These are phyloP conservation scores for Tupaia chinensis DNA, from an alignment of 2,113 vertebrate genomes.

Conservation along the genomic window DNA sequence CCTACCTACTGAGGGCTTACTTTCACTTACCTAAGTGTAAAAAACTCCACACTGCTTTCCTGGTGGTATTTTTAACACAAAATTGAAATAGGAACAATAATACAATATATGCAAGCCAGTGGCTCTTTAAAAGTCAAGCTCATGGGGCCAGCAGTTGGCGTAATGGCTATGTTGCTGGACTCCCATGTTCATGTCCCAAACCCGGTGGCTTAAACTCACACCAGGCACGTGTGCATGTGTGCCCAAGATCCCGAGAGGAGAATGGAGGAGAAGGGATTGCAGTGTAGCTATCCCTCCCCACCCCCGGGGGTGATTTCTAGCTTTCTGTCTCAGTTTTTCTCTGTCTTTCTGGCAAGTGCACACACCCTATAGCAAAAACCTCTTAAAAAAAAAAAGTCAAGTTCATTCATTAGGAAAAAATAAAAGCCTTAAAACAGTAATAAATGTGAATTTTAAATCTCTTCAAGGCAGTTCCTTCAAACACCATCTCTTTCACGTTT, in stretches of 20 bases:
- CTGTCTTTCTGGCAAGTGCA: too few relatives aligned
- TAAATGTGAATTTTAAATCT: not conserved
- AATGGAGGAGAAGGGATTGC: too few relatives aligned
- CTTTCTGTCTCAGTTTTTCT: too few relatives aligned
- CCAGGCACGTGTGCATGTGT: too few relatives aligned
- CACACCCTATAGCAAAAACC: too few relatives aligned
- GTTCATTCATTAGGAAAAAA: not conserved
- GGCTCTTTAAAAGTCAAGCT: not conserved
- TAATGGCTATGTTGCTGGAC: too few relatives aligned
- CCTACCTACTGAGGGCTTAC: not conserved
- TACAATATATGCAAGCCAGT: not conserved
- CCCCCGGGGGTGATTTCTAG: too few relatives aligned
- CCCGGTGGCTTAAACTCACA: too few relatives aligned
- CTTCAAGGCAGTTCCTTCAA: not conserved
- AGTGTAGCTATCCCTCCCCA: too few relatives aligned
- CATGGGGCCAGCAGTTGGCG: not conserved
- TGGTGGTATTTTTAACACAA: not conserved
- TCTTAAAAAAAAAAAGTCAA: not conserved
- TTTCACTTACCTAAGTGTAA: not conserved
- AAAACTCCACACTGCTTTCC: not conserved
- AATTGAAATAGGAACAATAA: conserved; percentile 32
- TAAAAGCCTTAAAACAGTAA: not conserved
- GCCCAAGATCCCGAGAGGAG: too few relatives aligned
- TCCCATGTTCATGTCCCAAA: too few relatives aligned
- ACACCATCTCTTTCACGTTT: not conserved